Percentiles rank a stretch among this genome's conserved stretches.
Conservation (phyloP, 2,888 invertebrate genomes). For the Ernsta delagoae region DNA sequence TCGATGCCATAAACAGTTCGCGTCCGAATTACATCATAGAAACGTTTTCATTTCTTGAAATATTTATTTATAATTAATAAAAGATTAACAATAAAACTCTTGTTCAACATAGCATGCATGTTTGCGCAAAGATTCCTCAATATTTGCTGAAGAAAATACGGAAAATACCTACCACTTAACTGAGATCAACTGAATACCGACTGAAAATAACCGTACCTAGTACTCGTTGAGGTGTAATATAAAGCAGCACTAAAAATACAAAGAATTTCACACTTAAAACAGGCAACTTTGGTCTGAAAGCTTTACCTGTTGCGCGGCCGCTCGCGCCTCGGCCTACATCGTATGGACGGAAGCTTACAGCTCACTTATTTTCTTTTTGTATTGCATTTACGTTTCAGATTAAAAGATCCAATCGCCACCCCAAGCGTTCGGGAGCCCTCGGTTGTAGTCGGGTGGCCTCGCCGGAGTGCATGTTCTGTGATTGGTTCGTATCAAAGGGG, state of each 20-base stretch:
- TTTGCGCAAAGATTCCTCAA: too few relatives aligned
- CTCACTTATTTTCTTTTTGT: slow-evolving; percentile 76
- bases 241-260: background rate
- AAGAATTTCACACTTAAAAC: slow-evolving; percentile 25
- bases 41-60: too few relatives aligned
- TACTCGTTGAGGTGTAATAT: background rate
- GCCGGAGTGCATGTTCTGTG: slow-evolving; percentile 50
- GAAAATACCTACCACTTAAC: too few relatives aligned
- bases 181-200: too few relatives aligned
- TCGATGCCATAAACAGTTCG: background rate
- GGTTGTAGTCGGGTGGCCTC: slow-evolving; percentile 65
- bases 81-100: too few relatives aligned
- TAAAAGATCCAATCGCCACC: slow-evolving; percentile 83
- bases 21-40: background rate
- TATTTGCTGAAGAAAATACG: too few relatives aligned
- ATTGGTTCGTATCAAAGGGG: slow-evolving; percentile 70
- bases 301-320: slow-evolving; percentile 72
- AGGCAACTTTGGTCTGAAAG: slow-evolving; percentile 48
- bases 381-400: slow-evolving; percentile 83
- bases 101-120: too few relatives aligned
- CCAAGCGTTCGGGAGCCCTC: slow-evolving; percentile 64
- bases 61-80: too few relatives aligned
- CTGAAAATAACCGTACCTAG: background rate
- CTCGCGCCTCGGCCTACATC: slow-evolving; percentile 56
- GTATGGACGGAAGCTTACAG: slow-evolving; percentile 67